A percentile compares a stretch with the other conserved stretches of the same genome.
These are phyloP conservation scores for Peromyscus nudipes DNA, from an alignment of 2,797 vertebrate species.

Conservation along the genomic window DNA sequence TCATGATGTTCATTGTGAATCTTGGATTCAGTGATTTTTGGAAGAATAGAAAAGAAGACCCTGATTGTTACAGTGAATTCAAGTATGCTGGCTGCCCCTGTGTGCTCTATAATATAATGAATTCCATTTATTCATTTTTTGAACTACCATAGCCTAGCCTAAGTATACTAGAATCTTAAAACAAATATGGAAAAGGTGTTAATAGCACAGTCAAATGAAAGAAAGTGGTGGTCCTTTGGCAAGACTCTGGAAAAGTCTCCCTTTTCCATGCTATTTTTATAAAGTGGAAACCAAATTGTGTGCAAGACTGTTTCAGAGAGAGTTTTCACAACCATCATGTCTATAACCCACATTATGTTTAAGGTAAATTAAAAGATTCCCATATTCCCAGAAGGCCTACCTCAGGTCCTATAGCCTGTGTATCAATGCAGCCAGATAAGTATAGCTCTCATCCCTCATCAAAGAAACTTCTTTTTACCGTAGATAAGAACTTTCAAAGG, in stretches of 20 bases:
- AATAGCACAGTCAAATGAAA: neutral
- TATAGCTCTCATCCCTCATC: neutral
- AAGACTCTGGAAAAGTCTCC: neutral
- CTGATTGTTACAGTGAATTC: neutral
- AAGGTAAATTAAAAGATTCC: neutral
- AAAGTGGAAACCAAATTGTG: constrained; percentile 10
- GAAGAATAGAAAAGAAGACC: neutral
- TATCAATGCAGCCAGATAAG: neutral
- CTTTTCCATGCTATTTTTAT: neutral
- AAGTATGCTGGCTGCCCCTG: neutral
- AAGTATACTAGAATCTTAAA: neutral
- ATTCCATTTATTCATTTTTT: neutral
- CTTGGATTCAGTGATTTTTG: neutral
- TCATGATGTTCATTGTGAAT: neutral
- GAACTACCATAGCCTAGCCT: neutral
- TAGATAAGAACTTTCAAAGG: too few species aligned
- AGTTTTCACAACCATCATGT: neutral
- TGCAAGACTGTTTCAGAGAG: neutral
- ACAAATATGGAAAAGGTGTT: neutral
- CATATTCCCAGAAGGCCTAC: neutral
- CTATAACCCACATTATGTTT: neutral
- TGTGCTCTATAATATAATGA: neutral
- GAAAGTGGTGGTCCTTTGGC: neutral
- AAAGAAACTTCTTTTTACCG: neutral
- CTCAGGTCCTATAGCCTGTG: neutral